These are phyloP conservation scores for Lampropteryx suffumata DNA, from an alignment of 2,888 invertebrate species.

Conservation along the genomic window DNA sequence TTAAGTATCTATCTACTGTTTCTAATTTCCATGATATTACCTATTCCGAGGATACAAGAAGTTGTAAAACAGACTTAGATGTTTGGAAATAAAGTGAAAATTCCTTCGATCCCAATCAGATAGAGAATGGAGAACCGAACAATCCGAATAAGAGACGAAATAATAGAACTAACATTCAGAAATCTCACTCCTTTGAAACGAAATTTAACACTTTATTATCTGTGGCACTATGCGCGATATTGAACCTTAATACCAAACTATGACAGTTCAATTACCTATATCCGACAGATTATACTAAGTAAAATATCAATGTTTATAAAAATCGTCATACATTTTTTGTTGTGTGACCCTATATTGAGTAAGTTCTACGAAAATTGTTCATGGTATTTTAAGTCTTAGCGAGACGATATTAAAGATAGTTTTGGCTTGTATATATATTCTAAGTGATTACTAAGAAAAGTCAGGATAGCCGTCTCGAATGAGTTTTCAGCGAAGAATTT, in stretches of 20 bases:
- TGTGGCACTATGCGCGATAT: background rate
- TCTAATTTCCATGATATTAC: background rate
- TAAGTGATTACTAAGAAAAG: conserved; percentile 6
- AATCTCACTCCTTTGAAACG: background rate
- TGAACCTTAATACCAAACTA: background rate
- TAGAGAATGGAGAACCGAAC: conserved; percentile 11
- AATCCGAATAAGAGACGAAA: conserved; percentile 11
- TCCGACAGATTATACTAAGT: too few relatives aligned
- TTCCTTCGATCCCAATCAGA: conserved; percentile 12
- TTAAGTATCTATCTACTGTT: too few relatives aligned
- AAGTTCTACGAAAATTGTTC: background rate
- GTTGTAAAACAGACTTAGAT: background rate
- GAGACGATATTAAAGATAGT: background rate
- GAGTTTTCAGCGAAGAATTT: conserved; percentile 23
- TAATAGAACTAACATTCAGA: background rate
- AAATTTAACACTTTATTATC: background rate
- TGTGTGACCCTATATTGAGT: too few relatives aligned
- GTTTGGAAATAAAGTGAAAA: conserved; percentile 8
- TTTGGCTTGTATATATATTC: background rate
- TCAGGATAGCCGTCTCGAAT: conserved; percentile 8
- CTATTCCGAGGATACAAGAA: background rate
- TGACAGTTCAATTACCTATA: too few relatives aligned
- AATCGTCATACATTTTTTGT: too few relatives aligned
- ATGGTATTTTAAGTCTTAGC: background rate
- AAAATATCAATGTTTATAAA: too few relatives aligned